Base-by-base conservation (phyloP, 2,888 invertebrate species). In the Heteromurus nitidus region DNA sequence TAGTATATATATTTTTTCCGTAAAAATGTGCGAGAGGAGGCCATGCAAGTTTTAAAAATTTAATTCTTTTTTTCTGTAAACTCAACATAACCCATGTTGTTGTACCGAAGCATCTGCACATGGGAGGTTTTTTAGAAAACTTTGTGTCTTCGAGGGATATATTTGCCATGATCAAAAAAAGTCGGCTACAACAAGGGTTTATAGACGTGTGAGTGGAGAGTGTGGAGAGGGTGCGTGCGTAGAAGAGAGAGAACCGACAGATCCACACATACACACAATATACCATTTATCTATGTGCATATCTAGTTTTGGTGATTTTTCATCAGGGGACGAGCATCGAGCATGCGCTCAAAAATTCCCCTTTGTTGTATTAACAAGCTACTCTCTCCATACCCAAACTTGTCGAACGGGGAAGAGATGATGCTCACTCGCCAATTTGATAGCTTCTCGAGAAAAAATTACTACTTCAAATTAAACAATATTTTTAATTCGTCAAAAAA, bases 211-310 rank as follows among this genome's bases (percentile, higher is more conserved):
- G n/a, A n/a, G n/a, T n/a, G n/a, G n/a, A n/a, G n/a, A n/a, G n/a
- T n/a, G n/a, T 13, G 44, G 50, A 24, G 53, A 70, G 62, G 73
- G 79, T 80, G 80, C 80, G 80, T 80, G 80, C 67, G 80, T 58
- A 72, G 47, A 72, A 77, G 60, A n/a, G n/a, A n/a, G n/a, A 50
- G 31, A 67, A 58, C 67, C 72, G 60, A 67, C 72, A 58, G 44
- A 72, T 58, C 72, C 20, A 20, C 70, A 69, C 68, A 65, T 64
- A 73, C 73, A 16, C 44, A 18, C 55, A 70, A 60, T 44, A 76
- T 65, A 75, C n/a, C n/a, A n/a, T 73, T 73, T 75, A 75, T 75
- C 65, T 74, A 16, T 36, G 26, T 65, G 67, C 47, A 67, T 50
- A 68, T 28, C 68, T 62, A 62, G 31, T 30, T n/a, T 20, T 7